A percentile compares a stretch with the other conserved stretches of the same genome.
Conservation (phyloP, 2,797 vertebrate species). For the Helicolenus hilgendorfi region DNA sequence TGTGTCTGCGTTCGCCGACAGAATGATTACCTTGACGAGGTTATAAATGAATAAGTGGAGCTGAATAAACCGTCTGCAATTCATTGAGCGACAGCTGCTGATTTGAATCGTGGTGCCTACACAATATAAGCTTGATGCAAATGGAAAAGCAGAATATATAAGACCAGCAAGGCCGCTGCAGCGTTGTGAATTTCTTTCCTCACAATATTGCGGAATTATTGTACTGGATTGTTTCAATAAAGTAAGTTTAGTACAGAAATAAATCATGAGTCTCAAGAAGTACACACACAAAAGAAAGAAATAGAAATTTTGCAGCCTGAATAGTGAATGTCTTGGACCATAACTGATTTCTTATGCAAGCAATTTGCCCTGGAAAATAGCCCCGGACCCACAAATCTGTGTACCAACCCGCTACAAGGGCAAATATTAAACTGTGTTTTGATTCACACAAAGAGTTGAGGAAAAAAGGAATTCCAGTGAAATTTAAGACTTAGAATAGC, state of each 20-base stretch:
- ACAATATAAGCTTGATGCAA: constrained; percentile 28
- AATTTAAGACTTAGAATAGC: not conserved
- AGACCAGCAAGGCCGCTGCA: constrained; percentile 31
- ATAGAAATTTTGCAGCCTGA: not conserved
- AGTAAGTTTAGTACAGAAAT: not conserved
- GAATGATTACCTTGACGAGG: constrained; percentile 59
- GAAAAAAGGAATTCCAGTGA: not conserved
- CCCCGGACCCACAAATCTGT: constrained; percentile 1
- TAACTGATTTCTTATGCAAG: not conserved
- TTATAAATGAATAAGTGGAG: constrained; percentile 51
- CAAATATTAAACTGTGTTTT: not conserved
- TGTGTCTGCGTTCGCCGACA: constrained; percentile 38
- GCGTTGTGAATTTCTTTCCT: not conserved
- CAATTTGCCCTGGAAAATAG: not conserved
- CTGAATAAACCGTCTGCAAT: constrained; percentile 29
- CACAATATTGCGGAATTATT: not conserved
- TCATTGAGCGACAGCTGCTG: constrained; percentile 41
- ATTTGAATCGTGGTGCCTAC: constrained; percentile 34
- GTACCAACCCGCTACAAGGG: not conserved
- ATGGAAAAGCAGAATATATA: constrained; percentile 7
- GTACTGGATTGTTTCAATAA: constrained; percentile 1
- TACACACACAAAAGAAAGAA: not conserved
- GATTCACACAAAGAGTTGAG: not conserved
- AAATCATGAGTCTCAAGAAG: not conserved
- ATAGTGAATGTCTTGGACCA: constrained; percentile 8